Conservation (phyloP, 2,113 vertebrate genomes). For the Okapia johnstoni region DNA sequence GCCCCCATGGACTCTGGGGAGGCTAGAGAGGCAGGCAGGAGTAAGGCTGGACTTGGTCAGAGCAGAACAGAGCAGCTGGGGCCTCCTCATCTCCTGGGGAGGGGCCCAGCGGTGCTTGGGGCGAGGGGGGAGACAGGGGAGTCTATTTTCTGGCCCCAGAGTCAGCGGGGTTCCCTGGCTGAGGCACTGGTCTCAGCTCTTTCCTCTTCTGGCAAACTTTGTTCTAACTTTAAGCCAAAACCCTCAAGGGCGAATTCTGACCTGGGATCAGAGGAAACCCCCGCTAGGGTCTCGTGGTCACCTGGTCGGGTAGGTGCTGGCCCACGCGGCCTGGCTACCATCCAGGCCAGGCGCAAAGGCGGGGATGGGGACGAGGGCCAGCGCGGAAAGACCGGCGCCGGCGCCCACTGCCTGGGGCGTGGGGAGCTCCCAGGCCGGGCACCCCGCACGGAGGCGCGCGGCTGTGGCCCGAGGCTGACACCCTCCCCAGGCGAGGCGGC, state of each 20-base stretch:
- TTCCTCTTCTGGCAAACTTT: neutral
- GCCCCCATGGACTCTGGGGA: fast-evolving
- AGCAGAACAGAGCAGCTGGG: neutral
- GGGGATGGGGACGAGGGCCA: fast-evolving
- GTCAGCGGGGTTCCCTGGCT: neutral
- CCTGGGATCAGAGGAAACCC: neutral
- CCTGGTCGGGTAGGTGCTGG: neutral
- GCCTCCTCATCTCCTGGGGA: neutral
- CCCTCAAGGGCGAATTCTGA: neutral
- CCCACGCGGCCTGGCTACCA: neutral
- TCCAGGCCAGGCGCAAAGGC: fast-evolving
- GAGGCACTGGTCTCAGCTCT: neutral
- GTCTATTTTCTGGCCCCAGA: neutral
- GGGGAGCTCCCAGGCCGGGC: neutral
- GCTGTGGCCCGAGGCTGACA: neutral
- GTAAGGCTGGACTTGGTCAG: neutral
- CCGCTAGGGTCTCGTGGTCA: neutral
- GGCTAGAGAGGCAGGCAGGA: neutral
- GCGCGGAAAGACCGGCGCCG: neutral
- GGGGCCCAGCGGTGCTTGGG: neutral
- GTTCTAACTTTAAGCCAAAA: neutral
- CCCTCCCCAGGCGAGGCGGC: neutral
- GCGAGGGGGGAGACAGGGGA: fast-evolving
- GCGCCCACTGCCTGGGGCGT: fast-evolving
- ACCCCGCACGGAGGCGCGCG: neutral